Evolutionary conservation across 2,113 vertebrate species (phyloP).

Genomic region (Hemibagrus wyckioides): DNA sequence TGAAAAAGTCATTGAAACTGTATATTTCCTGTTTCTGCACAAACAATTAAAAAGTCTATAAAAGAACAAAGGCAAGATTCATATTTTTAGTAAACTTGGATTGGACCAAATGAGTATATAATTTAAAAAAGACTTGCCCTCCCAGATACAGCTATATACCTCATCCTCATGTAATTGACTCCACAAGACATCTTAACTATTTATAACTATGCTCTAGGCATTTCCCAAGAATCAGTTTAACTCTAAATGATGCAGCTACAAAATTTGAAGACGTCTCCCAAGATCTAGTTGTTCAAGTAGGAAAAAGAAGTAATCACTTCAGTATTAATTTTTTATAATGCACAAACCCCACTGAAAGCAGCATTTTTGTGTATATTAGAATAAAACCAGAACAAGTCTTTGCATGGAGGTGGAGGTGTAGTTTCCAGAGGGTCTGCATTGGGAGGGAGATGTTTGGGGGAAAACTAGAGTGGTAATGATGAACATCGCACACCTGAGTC

Average conservation of each 20-base stretch:
- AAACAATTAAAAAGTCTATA: not conserved
- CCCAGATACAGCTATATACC: not conserved
- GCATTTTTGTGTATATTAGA: not conserved
- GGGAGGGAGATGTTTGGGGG: not conserved
- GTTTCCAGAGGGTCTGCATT: not conserved
- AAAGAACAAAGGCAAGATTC: not conserved
- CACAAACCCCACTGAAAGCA: not conserved
- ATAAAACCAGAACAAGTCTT: not conserved
- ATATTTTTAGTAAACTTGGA: not conserved
- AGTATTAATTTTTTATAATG: not conserved
- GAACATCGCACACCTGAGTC: not conserved
- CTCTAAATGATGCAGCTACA: not conserved
- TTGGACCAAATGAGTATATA: not conserved
- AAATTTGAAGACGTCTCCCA: not conserved
- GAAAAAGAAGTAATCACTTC: not conserved
- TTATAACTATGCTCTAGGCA: not conserved
- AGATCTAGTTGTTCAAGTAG: not conserved
- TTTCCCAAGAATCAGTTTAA: not conserved
- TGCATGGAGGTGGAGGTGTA: not conserved
- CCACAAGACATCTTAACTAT: not conserved
- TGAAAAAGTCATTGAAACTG: not conserved
- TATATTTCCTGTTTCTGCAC: not conserved
- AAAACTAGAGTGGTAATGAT: not conserved
- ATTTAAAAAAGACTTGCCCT: not conserved
- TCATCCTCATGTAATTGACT: not conserved